These are phyloP conservation scores for Semibalanus balanoides DNA, from an alignment of 1,140 invertebrate species.

Conservation along the genomic window DNA sequence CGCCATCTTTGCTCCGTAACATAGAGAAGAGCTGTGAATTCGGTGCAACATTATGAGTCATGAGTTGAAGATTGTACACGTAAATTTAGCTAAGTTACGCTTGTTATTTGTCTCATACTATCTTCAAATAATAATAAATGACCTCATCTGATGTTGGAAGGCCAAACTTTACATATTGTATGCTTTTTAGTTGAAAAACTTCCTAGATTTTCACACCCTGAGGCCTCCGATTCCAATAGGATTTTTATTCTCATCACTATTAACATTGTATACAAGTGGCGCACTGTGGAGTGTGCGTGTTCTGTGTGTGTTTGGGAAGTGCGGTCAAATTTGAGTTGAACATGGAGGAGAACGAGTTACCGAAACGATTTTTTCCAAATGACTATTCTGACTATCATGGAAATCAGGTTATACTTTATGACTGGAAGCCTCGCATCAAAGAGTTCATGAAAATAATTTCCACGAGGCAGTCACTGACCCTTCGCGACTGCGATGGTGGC, in stretches of 20 bases:
- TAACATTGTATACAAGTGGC: neutral
- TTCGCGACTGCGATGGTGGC: conserved; percentile 31
- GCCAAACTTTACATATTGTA: neutral
- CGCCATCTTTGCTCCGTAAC: neutral
- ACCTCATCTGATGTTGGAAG: neutral
- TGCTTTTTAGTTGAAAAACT: neutral
- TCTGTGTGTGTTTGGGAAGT: neutral
- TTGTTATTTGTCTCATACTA: neutral
- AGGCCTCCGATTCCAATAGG: neutral
- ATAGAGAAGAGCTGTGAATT: neutral
- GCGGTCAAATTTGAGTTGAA: neutral
- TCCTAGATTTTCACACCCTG: too few species aligned
- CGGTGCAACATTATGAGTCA: neutral
- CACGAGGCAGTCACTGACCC: neutral
- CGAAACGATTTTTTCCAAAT: neutral
- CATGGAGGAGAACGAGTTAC: neutral
- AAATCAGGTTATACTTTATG: neutral
- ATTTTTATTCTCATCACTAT: neutral
- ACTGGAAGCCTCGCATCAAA: neutral
- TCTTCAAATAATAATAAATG: neutral
- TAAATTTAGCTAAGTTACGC: too few species aligned
- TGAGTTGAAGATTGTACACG: neutral
- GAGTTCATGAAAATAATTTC: neutral
- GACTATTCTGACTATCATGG: neutral
- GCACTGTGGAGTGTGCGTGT: neutral